A percentile compares a stretch with the other conserved stretches of the same genome.
These are phyloP conservation scores for Anguilla obscura DNA, from an alignment of 2,797 vertebrate species.

Conservation along the genomic window DNA sequence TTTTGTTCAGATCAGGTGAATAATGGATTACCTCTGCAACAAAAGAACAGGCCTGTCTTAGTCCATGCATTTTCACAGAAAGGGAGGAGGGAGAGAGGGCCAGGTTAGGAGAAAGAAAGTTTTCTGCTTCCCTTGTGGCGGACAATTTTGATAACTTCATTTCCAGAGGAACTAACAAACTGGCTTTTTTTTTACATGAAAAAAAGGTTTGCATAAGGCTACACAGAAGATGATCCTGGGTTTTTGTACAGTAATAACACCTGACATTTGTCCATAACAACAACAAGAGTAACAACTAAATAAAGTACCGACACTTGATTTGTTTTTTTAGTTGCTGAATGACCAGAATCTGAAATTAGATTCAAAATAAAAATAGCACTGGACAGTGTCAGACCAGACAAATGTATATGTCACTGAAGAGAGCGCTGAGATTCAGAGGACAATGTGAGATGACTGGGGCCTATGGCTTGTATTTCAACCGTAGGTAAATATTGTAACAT, in stretches of 20 bases:
- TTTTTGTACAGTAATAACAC: neutral
- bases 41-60: constrained; percentile 66
- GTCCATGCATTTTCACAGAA: constrained; percentile 48
- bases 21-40: constrained; percentile 76
- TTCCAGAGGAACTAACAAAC: neutral
- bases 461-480: neutral
- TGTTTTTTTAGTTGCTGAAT: neutral
- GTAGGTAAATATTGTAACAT: neutral
- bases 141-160: neutral
- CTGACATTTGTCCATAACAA: neutral
- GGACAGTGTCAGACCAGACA: neutral
- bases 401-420: neutral
- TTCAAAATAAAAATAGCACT: neutral
- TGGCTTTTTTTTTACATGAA: neutral
- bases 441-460: neutral
- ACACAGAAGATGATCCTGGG: neutral
- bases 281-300: neutral
- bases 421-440: neutral
- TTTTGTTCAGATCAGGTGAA: constrained; percentile 72
- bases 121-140: neutral
- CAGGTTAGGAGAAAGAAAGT: constrained; percentile 31
- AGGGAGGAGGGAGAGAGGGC: constrained; percentile 31
- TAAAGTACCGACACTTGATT: neutral
- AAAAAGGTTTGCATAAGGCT: neutral
- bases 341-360: neutral